Evolutionary conservation across 1,140 invertebrate species (phyloP), one percentile per base, ranked within the genome.

Genomic region (Portunus trituberculatus): DNA sequence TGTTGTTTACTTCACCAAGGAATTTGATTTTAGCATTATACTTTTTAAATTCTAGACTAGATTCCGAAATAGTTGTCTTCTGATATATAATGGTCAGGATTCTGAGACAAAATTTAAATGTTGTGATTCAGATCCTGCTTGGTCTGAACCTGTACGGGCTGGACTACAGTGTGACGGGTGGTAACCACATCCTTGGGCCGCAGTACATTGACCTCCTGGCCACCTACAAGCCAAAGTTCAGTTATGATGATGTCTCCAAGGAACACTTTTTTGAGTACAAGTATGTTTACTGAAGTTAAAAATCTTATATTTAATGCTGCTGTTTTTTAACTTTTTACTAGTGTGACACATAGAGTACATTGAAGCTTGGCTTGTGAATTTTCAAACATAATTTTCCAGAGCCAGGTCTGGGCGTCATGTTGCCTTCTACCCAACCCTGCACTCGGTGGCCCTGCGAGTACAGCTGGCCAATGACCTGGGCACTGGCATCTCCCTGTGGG

Each of bases 61-160:
- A 59, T 12, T 12, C 20, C 12, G 20, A 59, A 59, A 16, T 59
- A 59, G 52, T 59, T 20, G 20, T 20, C 52, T 59, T 59, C 12
- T 12, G 3, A 20, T 59, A 2, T 39, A 39, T 39, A 39, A 39
- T 39, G 39, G 39, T 39, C 39, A 39, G 6, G 52, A 59, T 59
- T 59, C 8, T 20, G 52, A 59, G 52, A 59, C 12, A 0, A 59
- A 59, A 2, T 59, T 12, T 59, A 14, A 20, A 59, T 59, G 16
- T 59, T 20, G 12, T 59, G 52, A 0, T 39, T 97, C 98, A 99
- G 97, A 98, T 99, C 91, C 97, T 99, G 48, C 97, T 99, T 94
- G 99, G 99, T 8, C 96, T 99, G 1, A 99, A 99, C 97, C 99
- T 99, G 97, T 99, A 99, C 97, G 99, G 99, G 10, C 98, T 99